These are phyloP conservation scores for Peromyscus polionotus DNA, from an alignment of 2,113 vertebrate genomes.

Conservation along the genomic window DNA sequence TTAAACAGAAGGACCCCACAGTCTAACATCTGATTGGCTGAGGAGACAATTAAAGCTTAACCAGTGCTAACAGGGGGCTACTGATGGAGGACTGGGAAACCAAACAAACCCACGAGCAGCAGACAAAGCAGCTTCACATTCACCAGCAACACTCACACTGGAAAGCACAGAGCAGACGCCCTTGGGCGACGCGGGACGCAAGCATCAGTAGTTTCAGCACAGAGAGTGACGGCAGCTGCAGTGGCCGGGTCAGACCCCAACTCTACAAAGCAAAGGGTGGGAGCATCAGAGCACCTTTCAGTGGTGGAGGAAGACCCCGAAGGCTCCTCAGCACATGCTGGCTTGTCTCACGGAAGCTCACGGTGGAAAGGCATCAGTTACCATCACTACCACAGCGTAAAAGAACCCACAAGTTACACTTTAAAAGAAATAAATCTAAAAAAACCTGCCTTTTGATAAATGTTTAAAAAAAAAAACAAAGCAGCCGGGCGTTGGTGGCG, in stretches of 20 bases:
- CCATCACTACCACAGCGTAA: slow-evolving; percentile 84
- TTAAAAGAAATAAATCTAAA: slow-evolving; percentile 53
- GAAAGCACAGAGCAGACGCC: slow-evolving; percentile 82
- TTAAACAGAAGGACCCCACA: slow-evolving; percentile 80
- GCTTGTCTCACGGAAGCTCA: slow-evolving; percentile 63
- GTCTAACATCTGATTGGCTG: slow-evolving; percentile 85
- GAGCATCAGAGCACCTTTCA: slow-evolving; percentile 76
- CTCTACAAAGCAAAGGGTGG: slow-evolving; percentile 76
- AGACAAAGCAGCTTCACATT: slow-evolving; percentile 77
- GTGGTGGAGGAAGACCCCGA: slow-evolving; percentile 61
- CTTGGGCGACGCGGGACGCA: slow-evolving; percentile 87
- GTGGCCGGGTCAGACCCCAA: slow-evolving; percentile 68
- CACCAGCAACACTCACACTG: slow-evolving; percentile 51
- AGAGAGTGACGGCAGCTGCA: slow-evolving; percentile 85
- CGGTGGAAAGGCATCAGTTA: slow-evolving; percentile 83
- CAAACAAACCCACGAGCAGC: slow-evolving; percentile 63
- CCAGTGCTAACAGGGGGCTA: slow-evolving; percentile 76
- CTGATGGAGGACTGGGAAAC: slow-evolving; percentile 67
- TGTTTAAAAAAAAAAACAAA: slow-evolving; percentile 64
- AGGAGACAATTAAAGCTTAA: slow-evolving; percentile 87
- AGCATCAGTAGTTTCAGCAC: slow-evolving; percentile 87
- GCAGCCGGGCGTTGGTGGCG: no score
- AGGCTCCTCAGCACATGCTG: slow-evolving; percentile 80
- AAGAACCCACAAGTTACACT: slow-evolving; percentile 82
- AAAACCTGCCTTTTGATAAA: slow-evolving; percentile 82